Evolutionary conservation across 2,888 invertebrate genomes (phyloP).

Genomic region (Ischnus inquisitorius): DNA sequence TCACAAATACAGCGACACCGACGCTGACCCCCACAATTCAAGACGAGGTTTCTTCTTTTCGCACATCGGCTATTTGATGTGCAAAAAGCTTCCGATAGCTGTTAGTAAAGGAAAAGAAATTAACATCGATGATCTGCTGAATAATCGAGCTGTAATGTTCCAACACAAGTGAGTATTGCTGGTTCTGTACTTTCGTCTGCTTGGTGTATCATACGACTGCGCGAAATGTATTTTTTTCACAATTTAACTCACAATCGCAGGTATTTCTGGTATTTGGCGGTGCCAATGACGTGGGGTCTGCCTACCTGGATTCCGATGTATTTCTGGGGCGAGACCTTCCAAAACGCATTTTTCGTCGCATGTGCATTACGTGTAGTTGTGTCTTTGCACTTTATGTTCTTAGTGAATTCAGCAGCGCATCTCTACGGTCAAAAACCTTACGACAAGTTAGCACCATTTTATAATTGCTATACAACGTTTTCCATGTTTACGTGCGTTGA

Average conservation of each 20-base stretch:
- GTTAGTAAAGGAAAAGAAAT: slow-evolving; percentile 87
- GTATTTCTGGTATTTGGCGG: slow-evolving; percentile 86
- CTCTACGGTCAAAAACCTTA: slow-evolving; percentile 70
- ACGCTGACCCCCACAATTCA: slow-evolving; percentile 93
- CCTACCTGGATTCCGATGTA: slow-evolving; percentile 89
- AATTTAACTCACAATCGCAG: slow-evolving; percentile 86
- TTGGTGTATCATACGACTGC: slow-evolving; percentile 5
- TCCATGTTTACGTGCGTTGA: not conserved
- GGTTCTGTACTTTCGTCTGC: not conserved
- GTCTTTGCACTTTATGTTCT: slow-evolving; percentile 92
- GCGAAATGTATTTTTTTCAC: slow-evolving; percentile 11
- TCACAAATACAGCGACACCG: slow-evolving; percentile 92
- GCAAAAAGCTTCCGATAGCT: slow-evolving; percentile 92
- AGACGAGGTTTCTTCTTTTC: slow-evolving; percentile 94
- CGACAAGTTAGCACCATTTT: slow-evolving; percentile 70
- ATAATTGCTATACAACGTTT: not conserved
- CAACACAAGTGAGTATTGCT: slow-evolving; percentile 89
- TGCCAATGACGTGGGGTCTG: slow-evolving; percentile 88
- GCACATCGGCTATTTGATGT: slow-evolving; percentile 95
- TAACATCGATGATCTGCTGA: slow-evolving; percentile 89
- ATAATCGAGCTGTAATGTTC: slow-evolving; percentile 86
- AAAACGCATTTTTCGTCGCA: slow-evolving; percentile 88
- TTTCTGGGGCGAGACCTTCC: slow-evolving; percentile 89
- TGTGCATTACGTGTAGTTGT: slow-evolving; percentile 89
- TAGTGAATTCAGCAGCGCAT: slow-evolving; percentile 93